phyloP scores from a whole-genome alignment of 2,797 vertebrate species.

The Euthynnus affinis region DNA sequence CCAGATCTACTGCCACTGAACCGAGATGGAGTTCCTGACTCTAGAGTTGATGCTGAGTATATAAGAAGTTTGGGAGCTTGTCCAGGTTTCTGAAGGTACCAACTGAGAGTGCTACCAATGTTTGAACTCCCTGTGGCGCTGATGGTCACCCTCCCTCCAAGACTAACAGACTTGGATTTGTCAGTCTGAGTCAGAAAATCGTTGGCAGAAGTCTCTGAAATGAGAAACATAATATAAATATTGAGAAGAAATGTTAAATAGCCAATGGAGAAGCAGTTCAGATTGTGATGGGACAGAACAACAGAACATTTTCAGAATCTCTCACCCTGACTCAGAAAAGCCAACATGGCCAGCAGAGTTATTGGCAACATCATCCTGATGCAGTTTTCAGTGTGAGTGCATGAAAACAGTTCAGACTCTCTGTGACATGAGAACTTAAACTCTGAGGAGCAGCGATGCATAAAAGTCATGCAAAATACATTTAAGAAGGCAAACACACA shows the following conservation, averaged over 20 bases:
- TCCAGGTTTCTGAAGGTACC: constrained; percentile 42
- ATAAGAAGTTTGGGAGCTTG: constrained; percentile 65
- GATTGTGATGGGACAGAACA: background rate
- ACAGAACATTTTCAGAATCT: background rate
- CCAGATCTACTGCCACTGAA: constrained; percentile 62
- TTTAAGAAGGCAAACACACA: constrained; percentile 15
- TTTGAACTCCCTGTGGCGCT: background rate
- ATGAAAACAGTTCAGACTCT: constrained; percentile 28
- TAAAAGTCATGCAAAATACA: constrained; percentile 40
- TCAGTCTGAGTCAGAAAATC: background rate
- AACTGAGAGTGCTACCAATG: too few species aligned
- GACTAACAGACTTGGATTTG: constrained; percentile 39
- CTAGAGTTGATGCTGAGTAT: rapidly evolving
- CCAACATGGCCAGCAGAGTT: constrained; percentile 29
- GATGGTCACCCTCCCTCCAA: constrained; percentile 56
- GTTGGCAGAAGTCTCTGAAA: too few species aligned
- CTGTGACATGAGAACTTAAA: constrained; percentile 1
- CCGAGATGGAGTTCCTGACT: constrained; percentile 40
- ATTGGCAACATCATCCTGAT: constrained; percentile 27
- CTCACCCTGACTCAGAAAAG: constrained; percentile 52
- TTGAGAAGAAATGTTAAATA: background rate
- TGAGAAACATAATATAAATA: too few species aligned
- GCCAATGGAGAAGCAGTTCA: background rate
- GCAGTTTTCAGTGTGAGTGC: constrained; percentile 22
- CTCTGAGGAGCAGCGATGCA: constrained; percentile 33